Evolutionary conservation across 64 coral and sea anemone species (phyloP), one percentile per base, ranked within the genome.

Genomic region (Anthopleura sola): DNA sequence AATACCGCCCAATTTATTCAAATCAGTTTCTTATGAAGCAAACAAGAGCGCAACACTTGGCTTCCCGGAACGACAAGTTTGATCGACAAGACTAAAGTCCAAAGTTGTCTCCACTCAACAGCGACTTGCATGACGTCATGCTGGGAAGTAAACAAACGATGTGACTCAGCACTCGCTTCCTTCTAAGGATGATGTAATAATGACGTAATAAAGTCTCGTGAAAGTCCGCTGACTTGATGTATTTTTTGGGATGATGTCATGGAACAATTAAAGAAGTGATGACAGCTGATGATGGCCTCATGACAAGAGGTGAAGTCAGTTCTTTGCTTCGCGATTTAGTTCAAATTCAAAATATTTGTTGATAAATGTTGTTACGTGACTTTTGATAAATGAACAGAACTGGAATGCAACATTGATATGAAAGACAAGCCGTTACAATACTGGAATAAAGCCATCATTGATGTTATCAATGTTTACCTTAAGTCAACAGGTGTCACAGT

Each of bases 101-200:
- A 53, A 53, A 53, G 50, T 53, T 7, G 54, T 62, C 58, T 24
- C 3, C 58, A 14, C 24, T 57, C 55, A 20, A 62, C 6, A 62
- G 58, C n/a, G 58, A 62, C 6, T 62, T 62, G 58, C 24, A 62
- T 62, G 24, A 62, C 58, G 58, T 62, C 58, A 62, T 62, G 58
- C 58, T 2, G n/a, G 21, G 58, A 62, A 62, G 58, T 62, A 62
- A 62, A 62, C 58, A 62, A 62, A 53, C 58, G 58, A 62, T 62
- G 58, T 62, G 58, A 62, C 58, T 62, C 58, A 62, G 58, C 58
- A 62, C 58, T 62, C 24, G 58, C 58, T 62, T 62, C 58, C 58
- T 62, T 11, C 6, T 62, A 8, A 62, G 58, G n/a, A 26, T 62
- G 58, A 62, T 23, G 24, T 11, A 62, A 62, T 62, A 26, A 62